Conservation (phyloP, 2,888 invertebrate species). For the Phortica okadai region DNA sequence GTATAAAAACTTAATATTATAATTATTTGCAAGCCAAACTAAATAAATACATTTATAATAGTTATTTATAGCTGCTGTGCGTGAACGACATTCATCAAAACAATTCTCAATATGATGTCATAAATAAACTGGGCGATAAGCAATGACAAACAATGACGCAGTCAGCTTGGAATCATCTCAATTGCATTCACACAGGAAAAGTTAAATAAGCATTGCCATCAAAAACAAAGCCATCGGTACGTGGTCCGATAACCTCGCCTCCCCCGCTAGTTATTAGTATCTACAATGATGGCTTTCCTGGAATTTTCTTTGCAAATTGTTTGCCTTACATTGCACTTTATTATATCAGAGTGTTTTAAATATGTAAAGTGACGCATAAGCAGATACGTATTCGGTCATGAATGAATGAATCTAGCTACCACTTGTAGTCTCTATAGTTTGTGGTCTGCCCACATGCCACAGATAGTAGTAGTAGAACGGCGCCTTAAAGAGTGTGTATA, state of each 20-base stretch:
- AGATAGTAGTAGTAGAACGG: background rate
- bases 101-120: too few species aligned
- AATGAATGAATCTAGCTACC: background rate
- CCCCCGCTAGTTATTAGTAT: background rate
- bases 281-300: slow-evolving; percentile 38
- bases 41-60: too few species aligned
- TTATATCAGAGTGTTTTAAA: slow-evolving; percentile 65
- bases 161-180: slow-evolving; percentile 59
- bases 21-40: too few species aligned
- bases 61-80: too few species aligned
- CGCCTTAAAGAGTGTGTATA: background rate
- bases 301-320: slow-evolving; percentile 40
- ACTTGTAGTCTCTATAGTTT: background rate
- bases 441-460: slow-evolving; percentile 9
- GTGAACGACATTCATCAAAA: too few species aligned
- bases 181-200: slow-evolving; percentile 48
- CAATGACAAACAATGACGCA: slow-evolving; percentile 62
- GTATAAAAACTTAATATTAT: too few species aligned
- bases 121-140: slow-evolving; percentile 40
- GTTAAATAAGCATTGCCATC: slow-evolving; percentile 55
- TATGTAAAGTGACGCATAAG: slow-evolving; percentile 66
- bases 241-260: background rate
- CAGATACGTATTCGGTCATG: slow-evolving; percentile 3
- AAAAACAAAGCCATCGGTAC: background rate
- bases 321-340: slow-evolving; percentile 40